These are phyloP conservation scores for Pseudomugil gertrudae DNA, from an alignment of 2,797 vertebrate genomes.

Conservation along the genomic window DNA sequence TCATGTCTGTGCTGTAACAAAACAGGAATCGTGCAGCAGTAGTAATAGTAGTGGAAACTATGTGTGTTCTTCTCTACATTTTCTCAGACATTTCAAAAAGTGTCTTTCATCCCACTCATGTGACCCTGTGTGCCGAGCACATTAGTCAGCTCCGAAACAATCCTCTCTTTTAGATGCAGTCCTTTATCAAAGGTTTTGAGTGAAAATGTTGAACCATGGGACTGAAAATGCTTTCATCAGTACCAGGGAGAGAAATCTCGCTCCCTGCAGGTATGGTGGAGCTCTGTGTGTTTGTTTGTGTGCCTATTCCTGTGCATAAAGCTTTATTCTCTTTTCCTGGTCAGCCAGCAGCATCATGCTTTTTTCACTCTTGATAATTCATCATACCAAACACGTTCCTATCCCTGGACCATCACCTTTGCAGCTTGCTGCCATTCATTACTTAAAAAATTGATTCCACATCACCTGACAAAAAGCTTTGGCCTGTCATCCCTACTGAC, in stretches of 20 bases:
- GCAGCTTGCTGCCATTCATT: slow-evolving; percentile 39
- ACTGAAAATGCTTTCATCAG: slow-evolving; percentile 46
- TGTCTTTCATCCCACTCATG: slow-evolving; percentile 60
- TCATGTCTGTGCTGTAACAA: slow-evolving; percentile 14
- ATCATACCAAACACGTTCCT: slow-evolving; percentile 16
- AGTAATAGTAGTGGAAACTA: slow-evolving; percentile 2
- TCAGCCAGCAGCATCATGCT: slow-evolving; percentile 2
- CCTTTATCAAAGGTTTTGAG: slow-evolving; percentile 49
- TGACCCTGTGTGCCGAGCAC: slow-evolving; percentile 30
- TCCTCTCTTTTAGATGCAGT: slow-evolving; percentile 47
- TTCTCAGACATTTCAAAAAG: slow-evolving; percentile 62
- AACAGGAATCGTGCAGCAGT: slow-evolving; percentile 30
- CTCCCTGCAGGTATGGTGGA: slow-evolving; percentile 39
- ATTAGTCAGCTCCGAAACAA: slow-evolving; percentile 68
- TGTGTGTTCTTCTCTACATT: slow-evolving; percentile 28
- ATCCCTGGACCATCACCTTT: slow-evolving; percentile 36
- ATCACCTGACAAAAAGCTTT: slow-evolving; percentile 52
- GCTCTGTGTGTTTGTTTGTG: slow-evolving; percentile 8
- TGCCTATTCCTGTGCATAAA: slow-evolving; percentile 2
- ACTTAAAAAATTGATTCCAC: slow-evolving; percentile 41
- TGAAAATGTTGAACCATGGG: slow-evolving; percentile 47
- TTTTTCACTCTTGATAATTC: slow-evolving; percentile 26
- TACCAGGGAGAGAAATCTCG: slow-evolving; percentile 37
- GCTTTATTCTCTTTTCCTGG: slow-evolving; percentile 18
- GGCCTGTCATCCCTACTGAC: slow-evolving; percentile 27